phyloP scores from a whole-genome alignment of 2,113 vertebrate species.

The Aegypius monachus region DNA sequence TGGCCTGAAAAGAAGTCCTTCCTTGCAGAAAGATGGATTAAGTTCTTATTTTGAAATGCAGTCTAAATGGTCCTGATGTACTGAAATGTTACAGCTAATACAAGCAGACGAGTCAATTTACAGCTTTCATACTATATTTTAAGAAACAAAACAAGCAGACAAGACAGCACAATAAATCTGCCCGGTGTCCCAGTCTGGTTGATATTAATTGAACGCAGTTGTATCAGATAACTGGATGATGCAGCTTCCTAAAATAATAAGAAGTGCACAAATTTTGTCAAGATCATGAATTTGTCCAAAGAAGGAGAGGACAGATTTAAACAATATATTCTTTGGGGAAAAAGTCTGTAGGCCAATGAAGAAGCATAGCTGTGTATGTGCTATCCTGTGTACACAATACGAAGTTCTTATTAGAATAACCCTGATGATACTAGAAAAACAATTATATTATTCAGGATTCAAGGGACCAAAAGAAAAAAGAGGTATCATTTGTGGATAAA shows the following conservation, averaged over 20 bases:
- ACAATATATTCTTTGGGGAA: not conserved
- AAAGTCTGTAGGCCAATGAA: not conserved
- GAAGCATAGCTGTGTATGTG: not conserved
- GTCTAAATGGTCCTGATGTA: constrained; percentile 22
- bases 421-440: not conserved
- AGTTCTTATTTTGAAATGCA: constrained; percentile 21
- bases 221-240: constrained; percentile 1
- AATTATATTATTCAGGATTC: not conserved
- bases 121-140: constrained; percentile 60
- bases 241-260: not conserved
- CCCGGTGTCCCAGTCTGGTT: not conserved
- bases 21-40: constrained; percentile 22
- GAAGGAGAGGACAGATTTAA: not conserved
- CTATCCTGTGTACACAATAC: not conserved
- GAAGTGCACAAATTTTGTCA: not conserved
- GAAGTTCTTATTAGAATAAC: not conserved
- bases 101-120: constrained; percentile 64
- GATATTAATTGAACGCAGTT: constrained; percentile 41
- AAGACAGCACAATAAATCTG: constrained; percentile 52
- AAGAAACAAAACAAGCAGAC: constrained; percentile 33
- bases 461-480: not conserved
- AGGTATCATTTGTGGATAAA: not conserved
- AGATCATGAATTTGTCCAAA: not conserved
- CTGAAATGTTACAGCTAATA: constrained; percentile 54
- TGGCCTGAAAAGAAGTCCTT: not conserved